Base-by-base conservation (phyloP, 2,797 vertebrate genomes). In the Halcyon smyrnensis region DNA sequence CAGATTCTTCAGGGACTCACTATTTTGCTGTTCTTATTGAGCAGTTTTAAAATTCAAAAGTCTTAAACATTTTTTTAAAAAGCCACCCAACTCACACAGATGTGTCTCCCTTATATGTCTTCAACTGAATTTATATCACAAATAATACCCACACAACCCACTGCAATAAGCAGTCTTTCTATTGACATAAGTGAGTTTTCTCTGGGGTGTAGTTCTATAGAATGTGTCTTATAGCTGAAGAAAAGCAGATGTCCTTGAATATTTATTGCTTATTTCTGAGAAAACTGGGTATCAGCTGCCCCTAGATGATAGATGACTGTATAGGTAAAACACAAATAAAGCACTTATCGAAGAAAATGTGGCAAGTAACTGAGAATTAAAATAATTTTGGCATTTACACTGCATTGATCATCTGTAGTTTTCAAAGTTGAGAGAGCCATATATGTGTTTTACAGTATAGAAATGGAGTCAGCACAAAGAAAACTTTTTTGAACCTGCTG, bases 261-360 rank as follows among this genome's bases (percentile, higher is more conserved):
- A 20, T 37, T 78, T 90, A 11, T 57, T 70, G 4, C 11, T 54
- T 4, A 34, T 50, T 84, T 86, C 57, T 41, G 36, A 70, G 23
- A 19, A 84, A 87, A 78, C 7, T 59, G 13, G 1, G 2, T 41
- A 11, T 43, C 51, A 70, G 9, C 19, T 86, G 56, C 18, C 53
- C 12, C 5, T 36, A 12, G 8, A 20, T 89, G 51, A 32, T 34
- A 54, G n/a, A 28, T 5, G 85, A 4, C 23, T 0, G 0, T 5
- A 27, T 6, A 78, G 43, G 27, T 37, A 78, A 45, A 67, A 7
- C 8, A 36, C 30, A 41, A 46, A 8, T 15, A 56, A 89, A 87
- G 59, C 27, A 53, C 1, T 16, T 63, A 14, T 43, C 10, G 70
- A 84, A 54, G 14, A 28, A 67, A 74, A 37, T 54, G 21, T 4